Conservation (phyloP, 2,888 invertebrate species). For the Phortica okadai region DNA sequence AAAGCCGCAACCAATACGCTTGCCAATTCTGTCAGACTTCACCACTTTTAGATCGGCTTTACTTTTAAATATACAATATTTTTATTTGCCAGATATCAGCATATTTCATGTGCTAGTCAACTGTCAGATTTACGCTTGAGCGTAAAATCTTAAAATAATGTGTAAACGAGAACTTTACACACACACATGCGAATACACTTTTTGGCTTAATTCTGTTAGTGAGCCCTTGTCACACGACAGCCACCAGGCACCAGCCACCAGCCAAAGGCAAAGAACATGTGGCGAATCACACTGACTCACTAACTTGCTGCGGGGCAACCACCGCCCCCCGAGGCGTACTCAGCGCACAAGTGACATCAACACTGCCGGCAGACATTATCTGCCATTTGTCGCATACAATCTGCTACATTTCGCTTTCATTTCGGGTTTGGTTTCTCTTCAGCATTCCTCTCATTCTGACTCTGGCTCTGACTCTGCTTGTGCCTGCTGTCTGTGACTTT, state of each 20-base stretch:
- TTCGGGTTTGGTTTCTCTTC: neutral
- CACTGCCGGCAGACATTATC: slow-evolving; percentile 60
- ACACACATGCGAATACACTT: slow-evolving; percentile 43
- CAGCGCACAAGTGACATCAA: too few species aligned
- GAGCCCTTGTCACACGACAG: slow-evolving; percentile 1
- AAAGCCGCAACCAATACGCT: neutral
- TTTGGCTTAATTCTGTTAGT: slow-evolving; percentile 1
- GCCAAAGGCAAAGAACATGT: slow-evolving; percentile 10
- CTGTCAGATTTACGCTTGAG: slow-evolving; percentile 70
- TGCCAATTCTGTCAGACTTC: slow-evolving; percentile 4
- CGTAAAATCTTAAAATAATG: slow-evolving; percentile 71
- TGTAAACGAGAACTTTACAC: slow-evolving; percentile 45
- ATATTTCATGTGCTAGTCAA: slow-evolving; percentile 69
- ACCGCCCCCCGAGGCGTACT: neutral
- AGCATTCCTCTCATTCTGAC: too few species aligned
- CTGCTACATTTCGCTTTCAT: slow-evolving; percentile 57
- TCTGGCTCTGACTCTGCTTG: neutral
- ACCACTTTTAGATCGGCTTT: slow-evolving; percentile 43
- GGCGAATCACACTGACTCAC: slow-evolving; percentile 40
- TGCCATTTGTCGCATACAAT: slow-evolving; percentile 72
- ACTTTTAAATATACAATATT: neutral
- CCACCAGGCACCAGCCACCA: slow-evolving; percentile 7
- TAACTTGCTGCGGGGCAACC: slow-evolving; percentile 24
- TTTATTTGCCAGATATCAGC: slow-evolving; percentile 42
- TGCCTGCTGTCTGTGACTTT: slow-evolving; percentile 48